Evolutionary conservation across 2,888 invertebrate species (phyloP), one percentile per base, ranked within the genome.

Genomic region (Xestobium rufovillosum): DNA sequence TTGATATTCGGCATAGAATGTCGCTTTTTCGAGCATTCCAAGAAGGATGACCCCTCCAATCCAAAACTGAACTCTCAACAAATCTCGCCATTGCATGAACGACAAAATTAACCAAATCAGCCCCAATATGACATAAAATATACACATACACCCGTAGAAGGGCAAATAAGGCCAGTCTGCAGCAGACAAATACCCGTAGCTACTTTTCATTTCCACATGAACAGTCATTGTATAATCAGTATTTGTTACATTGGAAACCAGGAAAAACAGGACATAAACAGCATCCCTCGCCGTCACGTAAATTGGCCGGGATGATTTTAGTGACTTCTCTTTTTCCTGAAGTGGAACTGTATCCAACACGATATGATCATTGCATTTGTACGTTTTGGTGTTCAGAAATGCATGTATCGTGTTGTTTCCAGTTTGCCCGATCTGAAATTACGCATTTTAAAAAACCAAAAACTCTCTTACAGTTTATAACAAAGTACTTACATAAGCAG

Each of bases 1-100:
- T 50, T 83, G 78, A 66, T 87, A 94, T 52, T 94, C 90, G 0
- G 84, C 89, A 57, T 90, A 88, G 64, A 89, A 95, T 0, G 89
- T 84, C 3, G 94, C 90, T 59, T 83, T 85, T 64, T 87, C 87
- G 17, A 86, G 56, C 84, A 86, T 84, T 27, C 92, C 89, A 2
- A 92, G 67, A 8, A 92, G 66, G 37, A 92, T 89, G 8, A 92
- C 90, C 15, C 80, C 90, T 3, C 91, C 92, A 57, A 96, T 91
- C 92, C 94, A 95, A 67, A 91, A 94, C 69, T 96, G 95, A 27
- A 95, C 85, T 17, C 92, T 72, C 34, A 95, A 71, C 13, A 95
- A 68, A 62, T 95, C 94, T 26, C 87, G 73, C 91, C 92, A 95
- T 64, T 89, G 88, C 49, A 83, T 68, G 52, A 83, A 86, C 35